Evolutionary conservation across 2,113 vertebrate genomes (phyloP).

Genomic region (Sclerurus mexicanus): DNA sequence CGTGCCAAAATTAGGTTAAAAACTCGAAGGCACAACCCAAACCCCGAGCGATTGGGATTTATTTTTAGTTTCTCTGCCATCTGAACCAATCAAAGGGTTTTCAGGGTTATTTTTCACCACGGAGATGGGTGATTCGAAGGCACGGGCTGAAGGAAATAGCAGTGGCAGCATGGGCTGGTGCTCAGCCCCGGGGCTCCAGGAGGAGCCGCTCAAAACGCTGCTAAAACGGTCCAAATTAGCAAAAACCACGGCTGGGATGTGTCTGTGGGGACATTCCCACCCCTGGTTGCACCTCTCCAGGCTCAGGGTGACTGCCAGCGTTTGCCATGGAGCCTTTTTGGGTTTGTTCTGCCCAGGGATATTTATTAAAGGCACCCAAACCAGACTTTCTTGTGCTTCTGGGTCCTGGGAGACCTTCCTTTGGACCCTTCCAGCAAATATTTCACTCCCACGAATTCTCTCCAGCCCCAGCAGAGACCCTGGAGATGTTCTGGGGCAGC

Average conservation of each 20-base stretch:
- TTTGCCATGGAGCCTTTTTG: accelerated
- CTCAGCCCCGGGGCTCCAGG: neutral
- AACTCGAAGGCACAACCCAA: accelerated
- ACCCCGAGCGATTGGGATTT: neutral
- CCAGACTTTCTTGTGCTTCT: neutral
- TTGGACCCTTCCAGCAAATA: neutral
- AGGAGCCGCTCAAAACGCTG: neutral
- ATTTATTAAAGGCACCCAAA: neutral
- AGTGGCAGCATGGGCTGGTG: accelerated
- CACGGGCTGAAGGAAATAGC: neutral
- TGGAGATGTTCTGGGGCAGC: neutral
- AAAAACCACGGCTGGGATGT: accelerated
- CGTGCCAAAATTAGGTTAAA: neutral
- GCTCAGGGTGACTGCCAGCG: neutral
- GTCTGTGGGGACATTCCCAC: neutral
- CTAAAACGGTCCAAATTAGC: neutral
- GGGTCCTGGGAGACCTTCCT: neutral
- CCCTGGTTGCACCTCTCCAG: neutral
- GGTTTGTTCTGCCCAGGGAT: neutral
- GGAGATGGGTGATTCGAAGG: accelerated
- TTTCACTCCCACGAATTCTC: neutral
- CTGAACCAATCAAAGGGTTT: neutral
- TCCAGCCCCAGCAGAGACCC: neutral
- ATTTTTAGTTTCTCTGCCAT: neutral
- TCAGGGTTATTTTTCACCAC: accelerated